Evolutionary conservation across 2,113 vertebrate genomes (phyloP).

Genomic region (Macquaria australasica): DNA sequence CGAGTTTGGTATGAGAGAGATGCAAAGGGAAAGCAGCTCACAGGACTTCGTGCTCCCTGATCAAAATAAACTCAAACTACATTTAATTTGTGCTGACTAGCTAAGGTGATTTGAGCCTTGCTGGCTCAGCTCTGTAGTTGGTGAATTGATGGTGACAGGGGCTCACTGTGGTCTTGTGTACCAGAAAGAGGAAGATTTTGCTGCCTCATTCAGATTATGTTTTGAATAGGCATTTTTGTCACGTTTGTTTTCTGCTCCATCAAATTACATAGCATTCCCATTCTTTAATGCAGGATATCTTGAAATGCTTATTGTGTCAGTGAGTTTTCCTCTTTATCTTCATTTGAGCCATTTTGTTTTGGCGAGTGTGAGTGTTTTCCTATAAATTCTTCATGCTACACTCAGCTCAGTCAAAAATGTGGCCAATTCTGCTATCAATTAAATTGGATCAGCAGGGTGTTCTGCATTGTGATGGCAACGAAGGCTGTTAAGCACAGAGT

Average conservation of each 20-base stretch:
- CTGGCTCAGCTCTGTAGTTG: slow-evolving; percentile 34
- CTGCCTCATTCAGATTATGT: slow-evolving; percentile 8
- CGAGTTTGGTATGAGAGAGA: neutral
- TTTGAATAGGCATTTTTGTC: slow-evolving; percentile 33
- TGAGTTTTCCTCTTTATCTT: slow-evolving; percentile 7
- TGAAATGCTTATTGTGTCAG: slow-evolving; percentile 5
- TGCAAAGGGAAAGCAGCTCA: neutral
- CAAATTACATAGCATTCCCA: neutral
- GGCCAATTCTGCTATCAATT: slow-evolving; percentile 38
- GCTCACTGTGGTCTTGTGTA: slow-evolving; percentile 31
- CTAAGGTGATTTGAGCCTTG: slow-evolving; percentile 11
- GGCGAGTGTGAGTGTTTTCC: neutral
- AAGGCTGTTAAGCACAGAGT: slow-evolving; percentile 38
- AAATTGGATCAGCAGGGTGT: slow-evolving; percentile 46
- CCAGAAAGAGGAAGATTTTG: neutral
- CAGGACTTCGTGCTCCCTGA: slow-evolving; percentile 3
- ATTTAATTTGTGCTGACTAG: slow-evolving; percentile 36
- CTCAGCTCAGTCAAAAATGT: slow-evolving; percentile 5
- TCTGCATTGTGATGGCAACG: slow-evolving; percentile 10
- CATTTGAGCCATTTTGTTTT: slow-evolving; percentile 25
- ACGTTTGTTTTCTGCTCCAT: slow-evolving; percentile 14
- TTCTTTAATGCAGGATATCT: slow-evolving; percentile 14
- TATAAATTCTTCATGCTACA: slow-evolving; percentile 23
- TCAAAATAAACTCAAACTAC: slow-evolving; percentile 18
- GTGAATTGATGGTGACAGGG: slow-evolving; percentile 39